A percentile compares a stretch with the other conserved stretches of the same genome.
Conservation (phyloP, 2,888 invertebrate species). For the Celastrina argiolus region DNA sequence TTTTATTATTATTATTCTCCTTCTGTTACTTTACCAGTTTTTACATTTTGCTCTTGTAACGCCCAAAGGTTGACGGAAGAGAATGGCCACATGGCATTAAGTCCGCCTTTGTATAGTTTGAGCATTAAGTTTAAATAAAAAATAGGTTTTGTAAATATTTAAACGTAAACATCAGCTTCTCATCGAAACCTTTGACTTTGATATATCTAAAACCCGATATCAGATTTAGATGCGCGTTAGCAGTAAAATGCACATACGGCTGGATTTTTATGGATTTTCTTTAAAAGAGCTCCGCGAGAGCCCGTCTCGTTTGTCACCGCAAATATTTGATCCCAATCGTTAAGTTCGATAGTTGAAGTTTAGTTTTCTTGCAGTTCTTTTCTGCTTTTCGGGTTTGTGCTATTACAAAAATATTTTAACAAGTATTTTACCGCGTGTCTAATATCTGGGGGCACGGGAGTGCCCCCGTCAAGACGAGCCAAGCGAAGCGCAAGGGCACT, state of each 20-base stretch:
- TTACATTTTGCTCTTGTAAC: no score
- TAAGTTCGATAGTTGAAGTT: conserved; percentile 15
- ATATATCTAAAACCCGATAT: neutral
- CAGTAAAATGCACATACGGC: conserved; percentile 12
- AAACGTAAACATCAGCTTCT: neutral
- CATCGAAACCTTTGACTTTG: conserved; percentile 1
- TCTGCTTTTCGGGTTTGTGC: neutral
- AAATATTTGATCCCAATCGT: conserved; percentile 21
- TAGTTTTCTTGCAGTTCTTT: conserved; percentile 7
- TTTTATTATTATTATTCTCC: no score
- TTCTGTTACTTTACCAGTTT: no score
- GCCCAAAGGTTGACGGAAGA: no score
- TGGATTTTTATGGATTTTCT: conserved; percentile 12
- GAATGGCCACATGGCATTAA: no score
- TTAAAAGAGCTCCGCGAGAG: conserved; percentile 12
- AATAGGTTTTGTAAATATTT: no score
- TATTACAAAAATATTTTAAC: neutral
- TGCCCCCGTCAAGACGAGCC: no score
- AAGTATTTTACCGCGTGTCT: no score
- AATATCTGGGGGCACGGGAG: no score
- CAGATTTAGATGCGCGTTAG: neutral
- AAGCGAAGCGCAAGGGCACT: no score
- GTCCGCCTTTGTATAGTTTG: no score
- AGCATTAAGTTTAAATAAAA: no score
- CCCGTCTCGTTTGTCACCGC: conserved; percentile 17